Base-by-base conservation (phyloP, 2,888 invertebrate species). In the Coleophora deauratella region DNA sequence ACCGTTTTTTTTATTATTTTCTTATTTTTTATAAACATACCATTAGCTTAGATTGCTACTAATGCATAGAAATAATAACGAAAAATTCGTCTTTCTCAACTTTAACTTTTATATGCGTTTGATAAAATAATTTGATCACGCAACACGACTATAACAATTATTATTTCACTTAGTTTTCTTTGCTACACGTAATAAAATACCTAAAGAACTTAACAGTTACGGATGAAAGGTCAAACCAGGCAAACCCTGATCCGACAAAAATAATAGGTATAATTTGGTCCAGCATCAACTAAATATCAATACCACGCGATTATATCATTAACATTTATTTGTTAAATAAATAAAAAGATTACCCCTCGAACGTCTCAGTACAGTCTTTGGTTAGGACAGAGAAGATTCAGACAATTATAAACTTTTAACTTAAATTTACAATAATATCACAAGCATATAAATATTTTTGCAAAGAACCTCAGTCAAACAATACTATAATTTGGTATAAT, bases 351-450 rank as follows among this genome's bases (percentile, higher is more conserved):
- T 66, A 72, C 69, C 64, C 71, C 72, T 21, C 3, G 21, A 21
- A 21, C 67, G 71, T 67, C 54, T 66, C 66, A 63, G 64, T 69
- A 75, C 80, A 82, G 85, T 85, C 84, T 84, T 85, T 84, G 79
- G 82, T 82, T 79, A 81, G 79, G 67, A 79, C 72, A 81, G 73
- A 77, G 65, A 67, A 74, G 63, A 70, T 70, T 62, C 66, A 69
- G 71, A 73, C 66, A 62, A 62, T 62, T 49, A 54, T 59, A 65
- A 21, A 69, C 80, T 81, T 79, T 79, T 59, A 65, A 69, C 80
- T 81, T 79, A 80, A 68, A 71, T 76, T 76, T 73, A 76, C 65
- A 68, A 59, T 61, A 67, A 81, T 84, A 84, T 84, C 85, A 84
- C 85, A 84, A 82, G 82, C 80, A 78, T 68, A 70, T 42, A 41